Evolutionary conservation across 2,797 vertebrate species (phyloP).

Genomic region (Helostoma temminkii): DNA sequence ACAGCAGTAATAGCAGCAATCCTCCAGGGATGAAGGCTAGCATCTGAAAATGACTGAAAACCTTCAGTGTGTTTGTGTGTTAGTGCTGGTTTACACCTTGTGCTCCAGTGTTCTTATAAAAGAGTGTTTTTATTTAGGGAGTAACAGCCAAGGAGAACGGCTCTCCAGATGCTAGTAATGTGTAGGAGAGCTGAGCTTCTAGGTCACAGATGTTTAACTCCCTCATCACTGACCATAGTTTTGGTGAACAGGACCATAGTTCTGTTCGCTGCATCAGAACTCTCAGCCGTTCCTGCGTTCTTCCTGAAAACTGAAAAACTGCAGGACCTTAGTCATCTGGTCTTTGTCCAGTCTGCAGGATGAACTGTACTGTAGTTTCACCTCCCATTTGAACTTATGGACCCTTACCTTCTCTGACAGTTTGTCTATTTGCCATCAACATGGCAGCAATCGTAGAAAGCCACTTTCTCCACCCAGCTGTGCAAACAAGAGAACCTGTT

Average conservation of each 20-base stretch:
- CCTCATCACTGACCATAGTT: neutral
- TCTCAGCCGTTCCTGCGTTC: neutral
- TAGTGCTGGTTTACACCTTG: neutral
- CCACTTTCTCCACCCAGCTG: conserved; percentile 58
- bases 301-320: neutral
- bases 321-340: neutral
- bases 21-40: too few species aligned
- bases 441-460: conserved; percentile 16
- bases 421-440: conserved; percentile 8
- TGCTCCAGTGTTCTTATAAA: neutral
- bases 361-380: too few species aligned
- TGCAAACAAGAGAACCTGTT: conserved; percentile 44
- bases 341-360: too few species aligned
- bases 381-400: too few species aligned
- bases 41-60: neutral
- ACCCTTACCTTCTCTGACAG: conserved; percentile 10
- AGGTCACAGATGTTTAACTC: neutral
- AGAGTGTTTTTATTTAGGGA: neutral
- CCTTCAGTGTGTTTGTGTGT: neutral
- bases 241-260: too few species aligned
- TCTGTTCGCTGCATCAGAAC: neutral
- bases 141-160: conserved; percentile 1
- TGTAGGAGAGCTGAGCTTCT: neutral
- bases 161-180: neutral
- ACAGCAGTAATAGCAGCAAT: too few species aligned